Percentiles rank a stretch among this genome's conserved stretches.
Conservation (phyloP, 2,888 invertebrate genomes). For the Lasius fuliginosus region DNA sequence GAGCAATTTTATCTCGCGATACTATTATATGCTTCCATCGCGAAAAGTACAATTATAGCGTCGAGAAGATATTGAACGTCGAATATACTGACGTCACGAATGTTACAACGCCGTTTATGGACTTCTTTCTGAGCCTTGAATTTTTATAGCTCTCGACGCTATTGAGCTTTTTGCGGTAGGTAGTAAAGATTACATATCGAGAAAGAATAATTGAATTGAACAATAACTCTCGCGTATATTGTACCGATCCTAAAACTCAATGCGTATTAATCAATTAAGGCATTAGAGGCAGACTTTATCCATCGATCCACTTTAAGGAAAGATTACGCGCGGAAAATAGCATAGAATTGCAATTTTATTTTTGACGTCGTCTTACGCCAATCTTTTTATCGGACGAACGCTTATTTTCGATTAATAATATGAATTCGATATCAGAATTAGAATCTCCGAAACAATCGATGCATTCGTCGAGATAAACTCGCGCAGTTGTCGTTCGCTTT, state of each 20-base stretch:
- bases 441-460: not conserved
- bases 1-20: not conserved
- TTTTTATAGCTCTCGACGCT: not conserved
- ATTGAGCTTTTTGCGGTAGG: not conserved
- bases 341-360: not conserved
- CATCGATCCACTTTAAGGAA: not conserved
- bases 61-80: not conserved
- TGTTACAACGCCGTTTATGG: not conserved
- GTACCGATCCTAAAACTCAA: not conserved
- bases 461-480: slow-evolving; percentile 3
- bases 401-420: not conserved
- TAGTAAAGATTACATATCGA: not conserved
- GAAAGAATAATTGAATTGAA: not conserved
- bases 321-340: not conserved
- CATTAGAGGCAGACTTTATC: not conserved
- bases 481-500: not conserved
- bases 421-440: not conserved
- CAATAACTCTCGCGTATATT: not conserved
- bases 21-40: not conserved
- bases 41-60: not conserved
- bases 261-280: not conserved
- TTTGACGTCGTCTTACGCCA: not conserved
- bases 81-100: not conserved
- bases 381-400: not conserved
- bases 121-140: not conserved